Base-by-base conservation (phyloP, 2,888 invertebrate genomes). In the Noctuana brunneofusca region DNA sequence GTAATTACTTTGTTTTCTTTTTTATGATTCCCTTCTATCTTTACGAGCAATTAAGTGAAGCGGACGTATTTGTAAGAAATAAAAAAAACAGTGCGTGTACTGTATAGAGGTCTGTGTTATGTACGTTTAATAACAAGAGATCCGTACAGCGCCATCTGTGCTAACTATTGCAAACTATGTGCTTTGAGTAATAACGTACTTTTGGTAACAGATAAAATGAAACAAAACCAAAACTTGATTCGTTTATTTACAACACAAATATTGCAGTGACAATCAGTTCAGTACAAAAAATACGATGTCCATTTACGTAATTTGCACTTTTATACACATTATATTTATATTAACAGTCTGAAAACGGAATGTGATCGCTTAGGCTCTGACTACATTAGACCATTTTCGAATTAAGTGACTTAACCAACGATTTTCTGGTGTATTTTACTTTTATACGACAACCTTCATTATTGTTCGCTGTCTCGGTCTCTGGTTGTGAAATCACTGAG, bases 201-300 rank as follows among this genome's bases (percentile, higher is more conserved):
- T 24, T 9, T 9, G 1, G 8, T 1, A 30, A 30, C 27, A 30
- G 11, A 30, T 9, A 5, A 9, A 49, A 63, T 43, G 32, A 63
- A 55, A 38, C 18, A 50, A 30, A 11, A 52, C 12, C 24, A 67
- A 64, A 80, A 68, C 65, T 71, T 80, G 72, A 76, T 56, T 57
- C 43, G 60, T 83, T 82, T 84, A 84, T 86, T 87, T 87, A 87
- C 86, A 87, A 83, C 80, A 86, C 78, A 69, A 81, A 84, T 84
- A 89, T 82, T 87, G 83, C 83, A 83, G 76, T 79, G 74, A 52
- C 24, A 76, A 78, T 79, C 68, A 75, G 74, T 75, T 73, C 76
- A 79, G 79, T 86, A 87, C 80, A 87, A 87, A 89, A 88, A 9
- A 86, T 87, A 86, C 74, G 74, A 35, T 24, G 35, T 35, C 16